Base-by-base conservation (phyloP, 2,888 invertebrate genomes). In the Drosophila paramelanica region DNA sequence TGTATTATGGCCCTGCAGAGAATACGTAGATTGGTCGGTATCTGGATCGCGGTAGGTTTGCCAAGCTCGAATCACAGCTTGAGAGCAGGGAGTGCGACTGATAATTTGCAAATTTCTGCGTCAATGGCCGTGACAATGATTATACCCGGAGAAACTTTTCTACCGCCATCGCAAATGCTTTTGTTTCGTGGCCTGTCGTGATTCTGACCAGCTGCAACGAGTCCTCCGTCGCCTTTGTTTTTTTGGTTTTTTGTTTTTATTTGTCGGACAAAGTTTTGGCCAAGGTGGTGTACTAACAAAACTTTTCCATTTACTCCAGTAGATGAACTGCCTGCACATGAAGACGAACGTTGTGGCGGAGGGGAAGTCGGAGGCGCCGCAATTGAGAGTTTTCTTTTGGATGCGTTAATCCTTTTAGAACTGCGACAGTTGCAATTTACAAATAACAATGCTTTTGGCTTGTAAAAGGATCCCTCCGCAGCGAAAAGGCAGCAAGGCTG, bases 21-120 rank as follows among this genome's bases (percentile, higher is more conserved):
- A 27, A 27, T 27, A 27, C 8, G 8, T 8, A 8, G 31, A 31
- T 31, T 8, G 8, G 31, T 31, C 8, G 1, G 11, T 1, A 36
- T 8, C 10, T 17, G 17, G 10, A 41, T 41, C 17, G 3, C 3
- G 17, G 10, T 17, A 17, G 10, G 17, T 10, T 17, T 17, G 17
- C 11, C 13, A 23, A 49, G 11, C 14, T 14, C 20, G 42, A 10
- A 14, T 38, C 3, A 38, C 23, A 10, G 47, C 25, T 14, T n/a
- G 36, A 31, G 38, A 38, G 20, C 20, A 17, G 67, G 36, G 49
- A 76, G 60, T 49, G 58, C 51, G 62, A 51, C 77, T 79, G 88
- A 85, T 89, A 89, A 89, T 87, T 88, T 87, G 88, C 81, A 85
- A 89, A 88, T 89, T 77, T 75, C 62, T 67, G 77, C 78, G 85